These are phyloP conservation scores for Drosophila rubida DNA, from an alignment of 2,888 invertebrate genomes.

Conservation along the genomic window DNA sequence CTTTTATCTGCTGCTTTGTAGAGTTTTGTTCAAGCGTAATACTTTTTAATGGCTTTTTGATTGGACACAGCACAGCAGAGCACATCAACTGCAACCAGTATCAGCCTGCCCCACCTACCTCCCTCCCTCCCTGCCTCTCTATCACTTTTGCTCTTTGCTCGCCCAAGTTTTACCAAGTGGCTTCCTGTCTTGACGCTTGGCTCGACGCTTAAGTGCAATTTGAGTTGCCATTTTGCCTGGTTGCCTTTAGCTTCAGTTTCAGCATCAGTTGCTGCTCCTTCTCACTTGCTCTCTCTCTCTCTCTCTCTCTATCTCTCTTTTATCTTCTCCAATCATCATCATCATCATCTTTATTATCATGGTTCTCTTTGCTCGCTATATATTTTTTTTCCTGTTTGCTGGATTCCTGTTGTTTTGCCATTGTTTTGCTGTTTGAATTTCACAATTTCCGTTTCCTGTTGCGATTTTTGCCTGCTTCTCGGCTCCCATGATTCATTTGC, in stretches of 20 bases:
- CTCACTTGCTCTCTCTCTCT: neutral
- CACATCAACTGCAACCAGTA: slow-evolving; percentile 37
- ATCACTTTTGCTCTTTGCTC: neutral
- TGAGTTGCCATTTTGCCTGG: slow-evolving; percentile 73
- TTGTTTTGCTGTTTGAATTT: slow-evolving; percentile 64
- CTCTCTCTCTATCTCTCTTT: neutral
- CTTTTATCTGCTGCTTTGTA: slow-evolving; percentile 76
- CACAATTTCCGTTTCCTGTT: slow-evolving; percentile 79
- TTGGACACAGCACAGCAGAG: slow-evolving; percentile 70
- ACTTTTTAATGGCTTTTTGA: slow-evolving; percentile 84
- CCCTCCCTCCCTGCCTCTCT: neutral
- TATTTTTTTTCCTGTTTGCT: slow-evolving; percentile 6
- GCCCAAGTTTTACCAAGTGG: slow-evolving; percentile 66
- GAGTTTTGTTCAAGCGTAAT: slow-evolving; percentile 83
- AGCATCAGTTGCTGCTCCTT: neutral
- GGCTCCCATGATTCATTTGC: slow-evolving; percentile 59
- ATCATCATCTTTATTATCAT: slow-evolving; percentile 14
- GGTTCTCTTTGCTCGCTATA: slow-evolving; percentile 9
- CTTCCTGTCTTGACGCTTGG: slow-evolving; percentile 74
- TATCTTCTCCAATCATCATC: too few relatives aligned
- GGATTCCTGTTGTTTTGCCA: slow-evolving; percentile 49
- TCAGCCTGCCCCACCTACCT: neutral
- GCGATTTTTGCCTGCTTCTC: slow-evolving; percentile 36
- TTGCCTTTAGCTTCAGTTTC: slow-evolving; percentile 18
- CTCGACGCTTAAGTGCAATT: slow-evolving; percentile 76